Base-by-base conservation (phyloP, 2,797 vertebrate species). In the Artibeus jamaicensis region DNA sequence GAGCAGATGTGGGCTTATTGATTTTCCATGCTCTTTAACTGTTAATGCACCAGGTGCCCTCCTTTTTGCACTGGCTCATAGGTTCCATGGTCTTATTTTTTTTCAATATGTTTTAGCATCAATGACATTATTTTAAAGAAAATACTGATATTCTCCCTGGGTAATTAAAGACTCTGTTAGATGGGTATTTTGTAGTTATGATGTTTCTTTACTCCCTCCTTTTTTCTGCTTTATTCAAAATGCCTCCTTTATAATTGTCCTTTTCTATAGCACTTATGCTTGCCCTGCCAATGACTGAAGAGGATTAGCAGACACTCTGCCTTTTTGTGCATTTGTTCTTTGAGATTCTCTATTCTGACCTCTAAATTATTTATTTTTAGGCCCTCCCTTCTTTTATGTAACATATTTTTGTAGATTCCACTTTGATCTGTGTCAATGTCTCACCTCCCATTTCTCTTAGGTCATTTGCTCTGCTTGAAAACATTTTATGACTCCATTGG, bases 141-240 rank as follows among this genome's bases (percentile, higher is more conserved):
- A 78, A 83, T 62, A 76, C 4, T 68, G 46, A 68, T 34, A 67
- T 48, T 78, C 19, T 89, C 3, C n/a, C 46, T 89, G 24, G 15
- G 74, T 86, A 84, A 55, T 67, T 71, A 68, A 62, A 86, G 44
- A 53, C 42, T 65, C 22, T 0, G 2, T 67, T 70, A 34, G 53
- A 88, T 81, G 37, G 21, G 4, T 29, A 39, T 78, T 96, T 83
- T 22, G 15, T 62, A 57, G 21, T 74, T 89, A 50, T 32, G 48
- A 32, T 84, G 2, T 62, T 83, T 92, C n/a, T 62, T 87, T 26
- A 26, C 67, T 46, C 32, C 9, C 14, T 85, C 14, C 4, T 50
- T 59, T 77, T 42, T 82, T 93, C 18, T 82, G 10, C 48, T 89
- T 95, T 68, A 59, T 78, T 91, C 73, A 84, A 2, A 96, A 81